Evolutionary conservation across 1,140 invertebrate genomes (phyloP), one percentile per base, ranked within the genome.

Genomic region (Aphelenchoides besseyi): DNA sequence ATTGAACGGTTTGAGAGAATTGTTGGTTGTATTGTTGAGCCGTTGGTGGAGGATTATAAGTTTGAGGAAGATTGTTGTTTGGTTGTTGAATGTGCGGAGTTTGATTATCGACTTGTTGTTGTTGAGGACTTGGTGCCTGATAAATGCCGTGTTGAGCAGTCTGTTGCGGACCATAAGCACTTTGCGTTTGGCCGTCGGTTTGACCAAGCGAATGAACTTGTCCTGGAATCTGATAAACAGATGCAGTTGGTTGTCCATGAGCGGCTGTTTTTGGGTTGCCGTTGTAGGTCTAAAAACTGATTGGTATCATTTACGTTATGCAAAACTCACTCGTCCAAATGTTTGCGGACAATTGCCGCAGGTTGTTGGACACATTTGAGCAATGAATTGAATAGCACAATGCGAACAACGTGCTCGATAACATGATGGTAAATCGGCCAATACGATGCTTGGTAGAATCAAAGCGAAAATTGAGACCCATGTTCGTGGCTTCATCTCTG

Each of bases 331-430:
- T 3, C 69, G 30, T 29, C 32, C 28, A 41, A 59, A 30, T 28
- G 33, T 70, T 69, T 33, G 59, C 23, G 48, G 55, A 66, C 76
- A 78, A 12, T 41, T 32, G 16, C 53, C 52, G 64, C 76, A 78
- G 5, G 68, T 53, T 23, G 9, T 54, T 9, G 76, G 79, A 26
- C 76, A 78, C 74, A 78, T 78, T 64, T 80, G 68, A 35, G 63
- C 53, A 57, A 78, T 81, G 36, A 78, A 81, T 2, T 70, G 52
- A 18, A 80, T 69, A 18, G 59, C 37, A 52, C 76, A 78, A 69
- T 78, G 76, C 8, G 63, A 54, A 53, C 76, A 78, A 48, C 73
- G 55, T 57, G 76, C 76, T 12, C 76, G 74, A n/a, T 48, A 48
- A 36, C 76, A 78, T 52, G 69, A 74, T 12, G 76, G 76, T 59